Conservation (phyloP, 2,888 invertebrate species). For the Melinopterus prodromus region DNA sequence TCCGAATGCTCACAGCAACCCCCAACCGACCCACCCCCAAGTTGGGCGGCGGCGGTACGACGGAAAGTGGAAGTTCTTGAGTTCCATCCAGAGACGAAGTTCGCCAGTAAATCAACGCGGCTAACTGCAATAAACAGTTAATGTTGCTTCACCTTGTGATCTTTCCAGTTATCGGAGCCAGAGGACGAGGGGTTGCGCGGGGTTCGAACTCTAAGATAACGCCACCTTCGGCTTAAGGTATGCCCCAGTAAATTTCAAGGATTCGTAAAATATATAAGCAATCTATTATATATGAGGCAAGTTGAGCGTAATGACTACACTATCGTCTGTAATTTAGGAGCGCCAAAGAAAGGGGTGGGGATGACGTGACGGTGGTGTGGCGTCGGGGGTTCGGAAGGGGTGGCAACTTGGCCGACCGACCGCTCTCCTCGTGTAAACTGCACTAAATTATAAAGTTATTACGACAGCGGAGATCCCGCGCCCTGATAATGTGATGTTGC, state of each 20-base stretch:
- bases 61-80: constrained; percentile 23
- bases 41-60: not conserved
- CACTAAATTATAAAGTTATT: constrained; percentile 65
- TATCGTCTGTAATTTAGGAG: constrained; percentile 55
- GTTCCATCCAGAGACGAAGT: constrained; percentile 29
- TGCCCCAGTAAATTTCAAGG: constrained; percentile 48
- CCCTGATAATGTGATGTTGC: constrained; percentile 63
- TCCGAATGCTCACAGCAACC: not conserved
- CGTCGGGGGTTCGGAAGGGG: constrained; percentile 26
- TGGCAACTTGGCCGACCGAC: constrained; percentile 49
- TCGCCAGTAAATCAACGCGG: constrained; percentile 37
- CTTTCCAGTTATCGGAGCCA: constrained; percentile 55
- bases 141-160: constrained; percentile 62
- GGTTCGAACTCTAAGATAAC: constrained; percentile 51
- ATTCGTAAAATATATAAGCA: constrained; percentile 57
- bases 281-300: constrained; percentile 57
- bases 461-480: constrained; percentile 62
- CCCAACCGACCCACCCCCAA: not conserved
- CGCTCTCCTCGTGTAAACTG: constrained; percentile 56
- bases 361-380: constrained; percentile 40
- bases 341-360: constrained; percentile 46
- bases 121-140: constrained; percentile 56
- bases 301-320: constrained; percentile 52
- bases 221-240: constrained; percentile 53
- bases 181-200: constrained; percentile 20